Evolutionary conservation across 2,888 invertebrate genomes (phyloP), one percentile per base, ranked within the genome.

Genomic region (Kuschelorhynchus macadamiae): DNA sequence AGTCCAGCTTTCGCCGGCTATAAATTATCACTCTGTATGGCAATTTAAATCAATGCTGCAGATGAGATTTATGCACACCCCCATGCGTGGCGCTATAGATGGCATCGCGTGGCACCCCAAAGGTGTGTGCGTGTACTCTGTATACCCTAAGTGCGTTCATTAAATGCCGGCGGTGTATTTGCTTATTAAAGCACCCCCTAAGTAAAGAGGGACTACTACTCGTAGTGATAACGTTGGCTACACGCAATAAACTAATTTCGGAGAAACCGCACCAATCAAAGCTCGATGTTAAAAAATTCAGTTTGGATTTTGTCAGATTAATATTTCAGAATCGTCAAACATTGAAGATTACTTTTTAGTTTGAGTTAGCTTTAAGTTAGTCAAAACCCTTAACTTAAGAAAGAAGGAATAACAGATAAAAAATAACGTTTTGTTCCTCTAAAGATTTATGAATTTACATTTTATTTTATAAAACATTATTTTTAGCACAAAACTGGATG

Each of bases 101-200:
- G 55, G 55, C 50, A 49, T 57, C 64, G 66, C 55, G 69, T 53
- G 68, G 70, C 64, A 49, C 66, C 67, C 60, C 30, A 66, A 64
- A 71, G 70, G 72, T 72, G 72, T 74, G 75, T 77, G 72, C 72
- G 74, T 47, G 39, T 16, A 44, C 68, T 74, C 75, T 75, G 72
- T 73, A 74, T 74, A 73, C 75, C 74, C 75, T 78, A 80, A 80
- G 81, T 80, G 79, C 81, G 78, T 81, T 81, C 81, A 81, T 82
- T 82, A 82, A 82, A 82, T 80, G 81, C 81, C 79, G 76, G 77
- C 76, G 80, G 80, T 81, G 78, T 81, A 81, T 80, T 80, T 80
- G 80, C 80, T 80, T 81, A 80, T 81, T 79, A 81, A 79, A 80
- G 76, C 74, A 78, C 78, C 76, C 72, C 67, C 53, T 46, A 53